Percentiles rank a stretch among this genome's conserved stretches.
These are phyloP conservation scores for Arctocebus calabarensis DNA, from an alignment of 2,797 vertebrate genomes.

Conservation along the genomic window DNA sequence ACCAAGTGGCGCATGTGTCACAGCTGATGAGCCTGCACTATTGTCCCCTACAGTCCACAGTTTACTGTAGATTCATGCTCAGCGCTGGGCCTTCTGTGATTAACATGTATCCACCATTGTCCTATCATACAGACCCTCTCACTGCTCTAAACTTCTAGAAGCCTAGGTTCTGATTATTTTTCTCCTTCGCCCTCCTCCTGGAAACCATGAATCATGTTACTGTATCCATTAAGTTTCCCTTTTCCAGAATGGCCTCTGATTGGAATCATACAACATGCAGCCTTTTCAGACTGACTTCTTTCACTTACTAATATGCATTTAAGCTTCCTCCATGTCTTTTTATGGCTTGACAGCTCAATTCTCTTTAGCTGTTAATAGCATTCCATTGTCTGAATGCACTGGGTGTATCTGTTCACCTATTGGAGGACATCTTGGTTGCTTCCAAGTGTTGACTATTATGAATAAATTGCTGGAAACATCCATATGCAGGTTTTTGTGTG, in stretches of 20 bases:
- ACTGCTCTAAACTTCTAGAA: background rate
- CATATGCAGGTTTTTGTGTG: background rate
- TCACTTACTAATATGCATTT: background rate
- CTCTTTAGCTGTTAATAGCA: background rate
- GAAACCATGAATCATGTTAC: background rate
- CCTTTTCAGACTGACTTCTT: background rate
- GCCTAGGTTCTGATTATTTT: background rate
- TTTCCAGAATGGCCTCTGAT: background rate
- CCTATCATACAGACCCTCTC: background rate
- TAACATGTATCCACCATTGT: background rate
- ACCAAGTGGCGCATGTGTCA: background rate
- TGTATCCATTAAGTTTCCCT: background rate
- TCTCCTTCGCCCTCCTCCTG: background rate
- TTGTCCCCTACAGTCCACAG: too few species aligned
- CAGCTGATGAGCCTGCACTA: accelerated
- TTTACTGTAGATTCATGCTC: background rate
- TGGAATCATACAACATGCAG: background rate
- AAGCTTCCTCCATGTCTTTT: background rate
- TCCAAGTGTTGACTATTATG: background rate
- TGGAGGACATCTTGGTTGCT: background rate
- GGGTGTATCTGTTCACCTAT: background rate
- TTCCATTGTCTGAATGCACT: background rate
- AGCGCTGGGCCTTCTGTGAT: background rate
- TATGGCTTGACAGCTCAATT: background rate
- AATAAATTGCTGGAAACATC: background rate